Evolutionary conservation across 2,797 vertebrate genomes (phyloP), one percentile per base, ranked within the genome.

Genomic region (Mastacembelus armatus): DNA sequence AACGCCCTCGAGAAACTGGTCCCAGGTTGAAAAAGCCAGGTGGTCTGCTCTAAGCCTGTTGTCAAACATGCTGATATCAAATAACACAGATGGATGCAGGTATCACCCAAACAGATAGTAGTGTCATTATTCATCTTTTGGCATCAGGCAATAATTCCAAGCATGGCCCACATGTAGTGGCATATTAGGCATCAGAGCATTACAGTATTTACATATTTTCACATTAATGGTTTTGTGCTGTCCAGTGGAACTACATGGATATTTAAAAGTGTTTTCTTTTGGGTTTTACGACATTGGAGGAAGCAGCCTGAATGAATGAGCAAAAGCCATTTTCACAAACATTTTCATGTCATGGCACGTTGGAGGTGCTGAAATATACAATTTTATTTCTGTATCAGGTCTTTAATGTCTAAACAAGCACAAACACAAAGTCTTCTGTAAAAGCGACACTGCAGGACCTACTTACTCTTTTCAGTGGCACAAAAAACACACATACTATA

Each of bases 21-120:
- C 84, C 67, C 47, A 57, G 58, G 62, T 69, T 70, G 42, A 66
- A 58, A 63, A 65, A 71, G 16, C 70, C 83, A 85, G 88, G 89
- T 89, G 85, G 88, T 86, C 88, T 33, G n/a, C 52, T 85, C 69
- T 38, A 68, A 64, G 38, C 39, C 55, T 66, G 75, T 80, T 81
- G 75, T 86, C 78, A 84, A 88, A 87, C 79, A 85, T 22, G 51
- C 66, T 71, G 73, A 76, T 88, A 90, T 91, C 86, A 77, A 81
- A 81, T 89, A 83, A 82, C 89, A 66, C 60, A 56, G 48, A 75
- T 69, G 69, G 68, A 90, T 90, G 86, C 84, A 84, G 87, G 88
- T 71, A 64, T 74, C 70, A 80, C 76, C 74, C 80, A 88, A 89
- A 90, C 88, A 91, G 45, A 80, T 19, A 70, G 33, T 0, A 22